phyloP scores from a whole-genome alignment of 37 sponge, comb jelly and placozoan species.

The Beroe ovata region DNA sequence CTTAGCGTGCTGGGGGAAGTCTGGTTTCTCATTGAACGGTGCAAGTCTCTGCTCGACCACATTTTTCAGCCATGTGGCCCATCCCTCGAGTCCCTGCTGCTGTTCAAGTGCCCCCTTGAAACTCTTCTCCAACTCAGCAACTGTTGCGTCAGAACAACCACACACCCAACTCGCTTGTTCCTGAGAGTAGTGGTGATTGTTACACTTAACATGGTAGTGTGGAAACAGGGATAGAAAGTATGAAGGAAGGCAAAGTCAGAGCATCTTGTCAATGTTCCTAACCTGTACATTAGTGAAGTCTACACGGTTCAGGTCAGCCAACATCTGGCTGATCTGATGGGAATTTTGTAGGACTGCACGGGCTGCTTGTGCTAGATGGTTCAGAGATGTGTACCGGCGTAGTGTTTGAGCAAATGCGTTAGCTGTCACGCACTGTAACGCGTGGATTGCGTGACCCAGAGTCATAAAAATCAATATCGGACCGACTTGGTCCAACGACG shows the following conservation, averaged over 20 bases:
- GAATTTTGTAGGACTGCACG: slow-evolving; percentile 97
- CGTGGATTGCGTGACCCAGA: too few species aligned
- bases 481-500: too few species aligned
- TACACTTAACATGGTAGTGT: background rate
- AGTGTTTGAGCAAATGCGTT: slow-evolving; percentile 96
- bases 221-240: background rate
- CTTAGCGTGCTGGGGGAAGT: slow-evolving; percentile 83
- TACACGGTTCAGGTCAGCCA: slow-evolving; percentile 89
- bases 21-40: slow-evolving; percentile 70
- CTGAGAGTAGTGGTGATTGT: slow-evolving; percentile 62
- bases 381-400: slow-evolving; percentile 97
- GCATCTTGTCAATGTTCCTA: background rate
- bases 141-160: slow-evolving; percentile 91
- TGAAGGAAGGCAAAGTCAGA: too few species aligned
- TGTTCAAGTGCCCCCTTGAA: slow-evolving; percentile 92
- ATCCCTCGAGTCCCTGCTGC: slow-evolving; percentile 85
- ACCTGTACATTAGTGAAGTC: slow-evolving; percentile 97
- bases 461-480: too few species aligned
- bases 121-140: slow-evolving; percentile 82
- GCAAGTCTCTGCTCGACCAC: slow-evolving; percentile 83
- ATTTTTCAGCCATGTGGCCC: slow-evolving; percentile 90
- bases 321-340: slow-evolving; percentile 91
- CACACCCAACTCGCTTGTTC: slow-evolving; percentile 99
- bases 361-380: slow-evolving; percentile 98
- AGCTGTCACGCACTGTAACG: slow-evolving; percentile 73